These are phyloP conservation scores for Cheilosia grossa DNA, from an alignment of 2,888 invertebrate species.

Conservation along the genomic window DNA sequence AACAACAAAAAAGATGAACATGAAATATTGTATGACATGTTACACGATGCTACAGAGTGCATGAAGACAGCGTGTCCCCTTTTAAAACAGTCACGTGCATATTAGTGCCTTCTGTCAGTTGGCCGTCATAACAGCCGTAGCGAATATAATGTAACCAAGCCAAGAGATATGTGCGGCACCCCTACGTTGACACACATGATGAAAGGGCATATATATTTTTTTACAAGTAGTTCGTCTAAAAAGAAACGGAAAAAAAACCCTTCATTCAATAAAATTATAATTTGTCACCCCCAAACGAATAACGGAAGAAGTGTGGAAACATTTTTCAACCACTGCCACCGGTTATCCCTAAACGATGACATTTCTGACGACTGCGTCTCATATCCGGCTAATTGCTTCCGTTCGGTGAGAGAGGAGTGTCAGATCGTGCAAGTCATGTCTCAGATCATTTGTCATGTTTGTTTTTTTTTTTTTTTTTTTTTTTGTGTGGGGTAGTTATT, in stretches of 20 bases:
- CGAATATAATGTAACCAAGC: constrained; percentile 56
- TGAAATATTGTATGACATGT: constrained; percentile 61
- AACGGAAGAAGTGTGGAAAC: constrained; percentile 57
- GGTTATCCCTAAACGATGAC: constrained; percentile 73
- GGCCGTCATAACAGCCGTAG: constrained; percentile 69
- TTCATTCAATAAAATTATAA: constrained; percentile 67
- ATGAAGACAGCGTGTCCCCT: constrained; percentile 36
- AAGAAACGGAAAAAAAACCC: constrained; percentile 62
- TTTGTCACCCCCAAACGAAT: constrained; percentile 66
- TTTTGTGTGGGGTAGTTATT: not conserved
- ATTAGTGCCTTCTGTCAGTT: constrained; percentile 65
- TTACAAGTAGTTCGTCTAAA: constrained; percentile 7
- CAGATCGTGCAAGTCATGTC: constrained; percentile 49
- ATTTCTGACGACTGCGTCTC: constrained; percentile 64
- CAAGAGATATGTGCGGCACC: constrained; percentile 24
- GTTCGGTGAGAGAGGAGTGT: constrained; percentile 47
- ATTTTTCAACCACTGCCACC: constrained; percentile 47
- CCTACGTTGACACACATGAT: constrained; percentile 34
- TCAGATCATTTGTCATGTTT: constrained; percentile 53
- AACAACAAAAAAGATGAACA: constrained; percentile 7
- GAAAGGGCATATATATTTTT: constrained; percentile 63
- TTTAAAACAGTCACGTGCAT: constrained; percentile 56
- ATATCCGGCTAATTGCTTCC: constrained; percentile 72
- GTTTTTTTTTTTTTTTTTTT: not conserved
- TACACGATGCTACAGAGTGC: constrained; percentile 46